A percentile compares a stretch with the other conserved stretches of the same genome.
Evolutionary conservation across 1,140 invertebrate genomes (phyloP).

Genomic region (Chrysopa pallens): DNA sequence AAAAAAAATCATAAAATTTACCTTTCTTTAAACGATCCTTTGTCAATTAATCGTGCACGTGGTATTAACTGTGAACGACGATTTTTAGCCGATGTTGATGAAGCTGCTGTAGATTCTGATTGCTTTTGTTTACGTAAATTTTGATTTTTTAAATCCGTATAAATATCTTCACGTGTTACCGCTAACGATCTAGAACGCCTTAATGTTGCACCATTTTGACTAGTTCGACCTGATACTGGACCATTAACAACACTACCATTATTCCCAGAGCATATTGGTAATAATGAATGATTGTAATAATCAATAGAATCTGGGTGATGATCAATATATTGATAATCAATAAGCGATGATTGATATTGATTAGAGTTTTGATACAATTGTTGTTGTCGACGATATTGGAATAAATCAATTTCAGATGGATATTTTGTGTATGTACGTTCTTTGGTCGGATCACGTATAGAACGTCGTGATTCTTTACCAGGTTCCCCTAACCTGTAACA

Average conservation of each 20-base stretch:
- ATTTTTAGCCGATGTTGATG: slow-evolving; percentile 31
- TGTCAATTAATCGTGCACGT: slow-evolving; percentile 53
- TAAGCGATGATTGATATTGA: no score
- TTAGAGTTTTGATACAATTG: no score
- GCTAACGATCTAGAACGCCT: slow-evolving; percentile 54
- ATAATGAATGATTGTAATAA: no score
- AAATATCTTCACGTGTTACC: slow-evolving; percentile 55
- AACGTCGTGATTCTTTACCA: no score
- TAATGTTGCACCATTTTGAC: slow-evolving; percentile 28
- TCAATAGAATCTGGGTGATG: no score
- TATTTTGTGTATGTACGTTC: background rate
- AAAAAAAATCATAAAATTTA: slow-evolving; percentile 15
- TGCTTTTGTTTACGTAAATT: slow-evolving; percentile 9
- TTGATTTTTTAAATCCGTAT: slow-evolving; percentile 40
- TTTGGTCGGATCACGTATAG: background rate
- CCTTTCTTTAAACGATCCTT: slow-evolving; percentile 49
- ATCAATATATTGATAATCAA: no score
- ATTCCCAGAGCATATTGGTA: no score
- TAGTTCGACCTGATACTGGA: no score
- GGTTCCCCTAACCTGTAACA: no score
- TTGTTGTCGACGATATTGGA: background rate
- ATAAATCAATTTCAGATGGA: background rate
- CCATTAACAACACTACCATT: no score
- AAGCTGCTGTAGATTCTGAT: slow-evolving; percentile 7
- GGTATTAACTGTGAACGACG: slow-evolving; percentile 56